Evolutionary conservation across 2,113 vertebrate genomes (phyloP), one percentile per base, ranked within the genome.

Genomic region (Oreotragus oreotragus): DNA sequence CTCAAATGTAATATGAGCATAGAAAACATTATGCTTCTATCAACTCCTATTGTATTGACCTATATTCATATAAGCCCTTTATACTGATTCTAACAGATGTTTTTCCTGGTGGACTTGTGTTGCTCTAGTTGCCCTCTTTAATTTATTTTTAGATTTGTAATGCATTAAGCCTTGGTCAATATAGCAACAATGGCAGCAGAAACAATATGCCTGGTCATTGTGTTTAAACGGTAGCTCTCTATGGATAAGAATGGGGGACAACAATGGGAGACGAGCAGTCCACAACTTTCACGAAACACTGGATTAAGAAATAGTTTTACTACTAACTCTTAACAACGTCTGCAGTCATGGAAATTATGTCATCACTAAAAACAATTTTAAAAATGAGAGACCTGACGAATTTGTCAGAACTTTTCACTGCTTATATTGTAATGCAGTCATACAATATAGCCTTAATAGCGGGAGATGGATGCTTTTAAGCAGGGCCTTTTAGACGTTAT

Each of bases 81-180:
- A 39, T 70, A 43, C 2, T 64, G 16, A 88, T 80, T 45, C 9
- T 88, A 62, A 23, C 3, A 83, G 17, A 14, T 55, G 9, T 66
- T 6, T 87, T 39, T 97, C 15, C 39, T 84, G n/a, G n/a, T 33
- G 87, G 53, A 77, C 23, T 58, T 84, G 7, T 58, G 45, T 80
- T 80, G 23, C 33, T 8, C 4, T 83, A 2, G 0, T 55, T 15
- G 13, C 2, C 47, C 6, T 91, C 19, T 57, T 73, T 36, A 17
- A 57, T 87, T 90, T 47, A 23, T 47, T 90, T 92, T 94, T 92
- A 77, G 25, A 92, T 84, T 90, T 66, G 30, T 27, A 81, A 60
- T 49, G 3, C 11, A 79, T 64, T 39, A 39, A 90, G 6, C 14
- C 8, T 30, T 70, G 13, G 14, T 13, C 85, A 90, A 16, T 27